These are phyloP conservation scores for Ashinkailepas kermadecensis DNA, from an alignment of 2,888 invertebrate species.

Conservation along the genomic window DNA sequence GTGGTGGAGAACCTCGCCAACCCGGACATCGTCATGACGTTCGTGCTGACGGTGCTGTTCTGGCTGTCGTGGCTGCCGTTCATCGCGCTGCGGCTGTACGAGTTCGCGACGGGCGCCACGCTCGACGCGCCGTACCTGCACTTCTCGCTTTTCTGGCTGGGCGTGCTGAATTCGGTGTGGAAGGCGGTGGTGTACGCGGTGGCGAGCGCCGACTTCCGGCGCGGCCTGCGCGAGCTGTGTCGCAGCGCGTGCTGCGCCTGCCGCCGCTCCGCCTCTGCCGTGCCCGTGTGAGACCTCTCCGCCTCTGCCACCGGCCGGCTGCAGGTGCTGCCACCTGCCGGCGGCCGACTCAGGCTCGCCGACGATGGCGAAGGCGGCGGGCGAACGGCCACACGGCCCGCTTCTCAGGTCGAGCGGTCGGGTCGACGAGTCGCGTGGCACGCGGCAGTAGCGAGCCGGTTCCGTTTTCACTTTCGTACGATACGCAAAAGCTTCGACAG, in stretches of 20 bases:
- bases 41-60: conserved; percentile 81
- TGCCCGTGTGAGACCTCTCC: background rate
- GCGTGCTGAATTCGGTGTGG: conserved; percentile 90
- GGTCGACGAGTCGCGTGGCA: too few relatives aligned
- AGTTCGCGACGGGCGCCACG: conserved; percentile 40
- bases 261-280: conserved; percentile 45
- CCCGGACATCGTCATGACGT: conserved; percentile 92
- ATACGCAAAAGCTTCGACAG: too few relatives aligned
- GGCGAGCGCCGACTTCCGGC: conserved; percentile 85
- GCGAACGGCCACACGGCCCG: too few relatives aligned
- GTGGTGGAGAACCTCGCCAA: conserved; percentile 83
- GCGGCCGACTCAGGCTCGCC: too few relatives aligned
- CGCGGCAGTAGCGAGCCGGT: too few relatives aligned
- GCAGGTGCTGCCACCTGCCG: background rate
- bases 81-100: conserved; percentile 72
- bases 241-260: conserved; percentile 71
- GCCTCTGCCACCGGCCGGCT: too few relatives aligned
- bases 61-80: conserved; percentile 93
- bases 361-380: too few relatives aligned
- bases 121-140: conserved; percentile 71
- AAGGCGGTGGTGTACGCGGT: conserved; percentile 83
- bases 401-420: too few relatives aligned
- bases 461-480: too few relatives aligned
- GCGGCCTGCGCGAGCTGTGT: conserved; percentile 78
- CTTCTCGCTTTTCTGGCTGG: conserved; percentile 90